Evolutionary conservation across 2,888 invertebrate genomes (phyloP), one percentile per base, ranked within the genome.

Genomic region (Steinernema carpocapsae): DNA sequence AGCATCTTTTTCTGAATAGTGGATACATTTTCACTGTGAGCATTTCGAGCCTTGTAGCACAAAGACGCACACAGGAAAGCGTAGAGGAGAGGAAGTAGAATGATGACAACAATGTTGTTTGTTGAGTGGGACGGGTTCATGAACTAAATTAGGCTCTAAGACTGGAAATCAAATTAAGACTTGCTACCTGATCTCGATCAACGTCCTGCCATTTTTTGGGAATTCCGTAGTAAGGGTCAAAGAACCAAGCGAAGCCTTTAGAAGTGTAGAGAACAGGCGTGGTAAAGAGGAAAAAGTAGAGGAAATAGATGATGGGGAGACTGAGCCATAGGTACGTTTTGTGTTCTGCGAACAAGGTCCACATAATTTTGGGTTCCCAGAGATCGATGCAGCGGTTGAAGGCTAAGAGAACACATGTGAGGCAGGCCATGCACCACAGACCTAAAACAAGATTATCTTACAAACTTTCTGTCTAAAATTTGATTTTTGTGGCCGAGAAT

Each of bases 41-140:
- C 64, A 64, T 37, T 64, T 64, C 64, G 29, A 1, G 32, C 64
- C 14, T 64, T 64, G 64, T 64, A 64, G 24, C 10, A 42, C 2
- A 37, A 29, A n/a, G 52, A n/a, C 17, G n/a, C 19, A 29, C 59
- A 74, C 10, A 74, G 26, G 37, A 74, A 32, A 26, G 24, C 71
- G 52, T 74, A 71, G 52, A 71, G 71, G 43, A 48, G 19, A n/a
- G 71, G 48, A 0, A 74, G 74, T 17, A 74, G 46, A 17, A 74
- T 46, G 24, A 71, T 32, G 19, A 56, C 43, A 14, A 32, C 2
- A 7, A 71, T 46, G 56, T 74, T 74, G 71, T 37, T 48, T 29
- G 51, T 51, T 14, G 52, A 26, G 29, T 71, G 46, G 3, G 42
- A 64, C 17, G 64, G 64, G 19, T 64, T 64, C 64, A 64, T 32